Evolutionary conservation across 2,888 invertebrate genomes (phyloP).

Genomic region (Muschampia plurimacula): DNA sequence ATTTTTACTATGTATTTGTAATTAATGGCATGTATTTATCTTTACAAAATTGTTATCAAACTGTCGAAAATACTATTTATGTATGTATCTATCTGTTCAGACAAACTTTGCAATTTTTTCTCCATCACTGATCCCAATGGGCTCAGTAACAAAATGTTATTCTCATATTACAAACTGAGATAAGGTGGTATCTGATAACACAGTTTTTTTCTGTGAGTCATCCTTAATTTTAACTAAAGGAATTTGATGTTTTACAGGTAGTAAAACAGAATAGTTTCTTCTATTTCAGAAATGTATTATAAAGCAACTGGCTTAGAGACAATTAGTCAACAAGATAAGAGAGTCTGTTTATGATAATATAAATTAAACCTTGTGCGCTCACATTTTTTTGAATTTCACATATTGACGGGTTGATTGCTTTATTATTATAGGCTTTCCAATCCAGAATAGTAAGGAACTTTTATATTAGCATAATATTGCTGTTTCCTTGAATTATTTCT

Average conservation of each 20-base stretch:
- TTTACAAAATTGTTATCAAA: background rate
- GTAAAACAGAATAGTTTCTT: slow-evolving; percentile 16
- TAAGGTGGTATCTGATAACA: slow-evolving; percentile 59
- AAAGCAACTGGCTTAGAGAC: background rate
- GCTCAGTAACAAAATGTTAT: slow-evolving; percentile 56
- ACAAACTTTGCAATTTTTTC: slow-evolving; percentile 51
- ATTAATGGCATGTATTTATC: background rate
- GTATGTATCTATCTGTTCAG: slow-evolving; percentile 48
- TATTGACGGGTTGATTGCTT: slow-evolving; percentile 24
- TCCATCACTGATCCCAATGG: slow-evolving; percentile 43
- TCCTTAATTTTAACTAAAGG: slow-evolving; percentile 34
- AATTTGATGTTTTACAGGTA: slow-evolving; percentile 29
- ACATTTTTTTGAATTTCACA: slow-evolving; percentile 9
- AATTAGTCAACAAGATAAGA: slow-evolving; percentile 25
- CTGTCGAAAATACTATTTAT: background rate
- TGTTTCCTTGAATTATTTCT: slow-evolving; percentile 31
- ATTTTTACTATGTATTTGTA: background rate
- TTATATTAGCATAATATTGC: slow-evolving; percentile 26
- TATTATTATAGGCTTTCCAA: slow-evolving; percentile 28
- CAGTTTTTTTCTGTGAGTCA: slow-evolving; percentile 50
- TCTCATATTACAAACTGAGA: slow-evolving; percentile 68
- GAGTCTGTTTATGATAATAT: slow-evolving; percentile 13
- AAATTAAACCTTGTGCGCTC: slow-evolving; percentile 17
- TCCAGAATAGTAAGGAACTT: slow-evolving; percentile 13
- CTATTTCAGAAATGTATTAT: background rate